Percentiles rank a stretch among this genome's conserved stretches.
Conservation (phyloP, 2,797 vertebrate species). For the Mormyrus proboscirostris region DNA sequence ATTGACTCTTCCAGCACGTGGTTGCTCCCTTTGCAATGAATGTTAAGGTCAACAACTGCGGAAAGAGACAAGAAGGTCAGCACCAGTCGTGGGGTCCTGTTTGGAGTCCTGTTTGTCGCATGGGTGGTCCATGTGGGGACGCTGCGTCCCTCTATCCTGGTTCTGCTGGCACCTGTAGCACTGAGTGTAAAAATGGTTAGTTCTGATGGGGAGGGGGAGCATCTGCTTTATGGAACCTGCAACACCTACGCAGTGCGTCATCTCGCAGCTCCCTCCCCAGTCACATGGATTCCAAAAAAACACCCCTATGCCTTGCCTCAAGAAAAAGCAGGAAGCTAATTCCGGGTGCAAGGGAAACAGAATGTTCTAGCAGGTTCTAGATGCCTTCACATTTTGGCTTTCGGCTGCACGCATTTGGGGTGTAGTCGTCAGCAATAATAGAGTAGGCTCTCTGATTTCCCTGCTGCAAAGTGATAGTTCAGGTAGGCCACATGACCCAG, state of each 20-base stretch:
- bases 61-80: not conserved
- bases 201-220: not conserved
- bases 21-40: not conserved
- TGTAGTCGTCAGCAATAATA: not conserved
- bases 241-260: not conserved
- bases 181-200: not conserved
- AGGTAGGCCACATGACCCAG: not conserved
- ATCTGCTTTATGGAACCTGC: not conserved
- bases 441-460: not conserved
- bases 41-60: not conserved
- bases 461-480: not conserved
- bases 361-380: not conserved
- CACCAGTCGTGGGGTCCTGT: not conserved
- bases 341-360: not conserved
- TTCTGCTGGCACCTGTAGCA: not conserved
- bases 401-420: not conserved
- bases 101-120: not conserved
- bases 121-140: not conserved
- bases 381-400: not conserved
- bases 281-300: not conserved
- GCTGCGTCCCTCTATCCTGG: not conserved
- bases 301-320: not conserved
- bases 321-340: not conserved
- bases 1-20: not conserved
- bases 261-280: not conserved